Conservation (phyloP, 2,113 vertebrate species). For the Anthoscopus minutus region DNA sequence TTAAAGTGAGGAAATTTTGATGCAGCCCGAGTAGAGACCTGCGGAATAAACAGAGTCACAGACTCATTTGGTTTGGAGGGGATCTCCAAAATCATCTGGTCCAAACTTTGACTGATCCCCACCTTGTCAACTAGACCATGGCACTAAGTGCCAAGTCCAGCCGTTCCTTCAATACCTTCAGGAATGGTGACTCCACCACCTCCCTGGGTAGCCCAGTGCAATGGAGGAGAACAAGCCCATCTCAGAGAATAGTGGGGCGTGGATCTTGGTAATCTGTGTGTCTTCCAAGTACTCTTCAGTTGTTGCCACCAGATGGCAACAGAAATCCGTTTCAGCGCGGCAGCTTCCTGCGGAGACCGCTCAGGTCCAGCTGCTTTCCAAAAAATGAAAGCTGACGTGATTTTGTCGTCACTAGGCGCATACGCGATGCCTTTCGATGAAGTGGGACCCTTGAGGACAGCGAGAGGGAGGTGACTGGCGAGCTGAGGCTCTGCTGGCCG, state of each 20-base stretch:
- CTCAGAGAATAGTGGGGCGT: background rate
- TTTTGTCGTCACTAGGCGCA: background rate
- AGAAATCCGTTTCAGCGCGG: background rate
- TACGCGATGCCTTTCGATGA: background rate
- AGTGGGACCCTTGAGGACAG: background rate
- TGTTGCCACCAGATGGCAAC: conserved; percentile 49
- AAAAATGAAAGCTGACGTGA: background rate
- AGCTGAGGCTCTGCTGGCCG: background rate
- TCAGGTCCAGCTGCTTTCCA: background rate
- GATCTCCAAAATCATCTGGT: background rate
- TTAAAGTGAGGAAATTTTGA: background rate
- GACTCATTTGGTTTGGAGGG: background rate
- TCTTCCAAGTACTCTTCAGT: background rate
- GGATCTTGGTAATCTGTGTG: background rate
- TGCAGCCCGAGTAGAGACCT: background rate
- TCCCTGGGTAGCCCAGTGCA: background rate
- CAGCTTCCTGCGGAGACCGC: background rate
- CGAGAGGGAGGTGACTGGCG: background rate
- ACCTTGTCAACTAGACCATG: background rate
- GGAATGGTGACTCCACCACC: background rate
- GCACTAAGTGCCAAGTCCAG: background rate
- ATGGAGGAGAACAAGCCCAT: background rate
- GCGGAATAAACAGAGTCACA: background rate
- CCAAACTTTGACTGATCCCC: background rate
- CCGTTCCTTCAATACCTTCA: background rate